phyloP scores from a whole-genome alignment of 2,113 vertebrate species.

The Mastomys coucha region DNA sequence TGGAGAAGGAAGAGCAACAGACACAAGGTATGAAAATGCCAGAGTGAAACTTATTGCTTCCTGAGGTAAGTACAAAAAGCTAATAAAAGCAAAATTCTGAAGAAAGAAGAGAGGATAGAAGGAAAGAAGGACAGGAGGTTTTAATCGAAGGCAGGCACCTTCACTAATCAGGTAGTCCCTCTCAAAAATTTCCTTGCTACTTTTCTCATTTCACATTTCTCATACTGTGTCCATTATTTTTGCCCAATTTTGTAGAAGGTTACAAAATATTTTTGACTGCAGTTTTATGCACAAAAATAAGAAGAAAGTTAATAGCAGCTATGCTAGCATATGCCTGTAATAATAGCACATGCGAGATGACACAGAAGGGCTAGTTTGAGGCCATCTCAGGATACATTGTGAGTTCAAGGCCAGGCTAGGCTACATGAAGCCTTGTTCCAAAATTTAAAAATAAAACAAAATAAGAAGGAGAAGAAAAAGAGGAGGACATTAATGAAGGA shows the following conservation, averaged over 20 bases:
- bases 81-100: not conserved
- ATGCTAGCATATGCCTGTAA: not conserved
- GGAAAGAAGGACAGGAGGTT: not conserved
- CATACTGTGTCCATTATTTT: slow-evolving; percentile 21
- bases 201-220: not conserved
- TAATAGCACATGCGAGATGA: not conserved
- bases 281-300: not conserved
- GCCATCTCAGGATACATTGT: not conserved
- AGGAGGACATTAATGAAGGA: not conserved
- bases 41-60: not conserved
- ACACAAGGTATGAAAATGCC: not conserved
- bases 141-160: not conserved
- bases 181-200: not conserved
- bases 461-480: not conserved
- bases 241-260: not conserved
- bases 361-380: not conserved
- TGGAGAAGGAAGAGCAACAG: too few species aligned
- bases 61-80: not conserved
- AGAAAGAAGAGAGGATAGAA: not conserved
- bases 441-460: not conserved
- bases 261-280: slow-evolving; percentile 37
- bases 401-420: not conserved
- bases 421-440: not conserved
- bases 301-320: not conserved
- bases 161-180: not conserved